Evolutionary conservation across 2,797 vertebrate species (phyloP), one percentile per base, ranked within the genome.

Genomic region (Sorex maritimensis): DNA sequence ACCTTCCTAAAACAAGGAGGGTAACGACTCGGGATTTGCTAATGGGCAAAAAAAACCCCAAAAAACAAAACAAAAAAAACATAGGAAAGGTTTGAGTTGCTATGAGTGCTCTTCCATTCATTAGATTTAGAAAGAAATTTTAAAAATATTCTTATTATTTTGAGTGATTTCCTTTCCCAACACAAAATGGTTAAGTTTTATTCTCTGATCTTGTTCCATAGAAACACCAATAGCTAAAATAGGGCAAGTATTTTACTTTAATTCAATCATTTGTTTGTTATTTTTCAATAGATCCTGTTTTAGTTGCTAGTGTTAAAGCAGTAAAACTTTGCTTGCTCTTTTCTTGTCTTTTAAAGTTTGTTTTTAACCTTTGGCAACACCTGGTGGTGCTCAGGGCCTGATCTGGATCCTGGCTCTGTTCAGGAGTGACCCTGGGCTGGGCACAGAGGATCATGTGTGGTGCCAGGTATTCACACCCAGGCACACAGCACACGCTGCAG

Each of bases 181-280:
- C 34, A 82, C 17, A 87, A 34, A 21, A 81, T 17, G 26, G 75
- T 77, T 49, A 92, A 61, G 82, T 72, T 52, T 8, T 52, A 52
- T 52, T 52, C 10, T 92, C 28, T 21, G 77, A 73, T 26, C 26
- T 88, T 88, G 19, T 19, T 77, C 19, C 1, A 94, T 77, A 84
- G 9, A 94, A 30, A 44, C 11, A 79, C 0, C 13, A 88, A 41
- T 46, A 61, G 30, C 2, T 15, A 75, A 90, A 97, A 86, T 21
- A 3, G 52, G 95, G 87, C 49, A 52, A 52, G n/a, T 55, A 2
- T 88, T 77, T 96, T 96, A 23, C 92, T 0, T 69, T 78, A 9
- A n/a, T 1, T 58, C 11, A 81, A 2, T 69, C 30, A 72, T 52
- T 52, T 79, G 73, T 52, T 52, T 79, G 10, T 88, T 46, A 68